Evolutionary conservation across 2,888 invertebrate genomes (phyloP).

Genomic region (Conistra vaccinii): DNA sequence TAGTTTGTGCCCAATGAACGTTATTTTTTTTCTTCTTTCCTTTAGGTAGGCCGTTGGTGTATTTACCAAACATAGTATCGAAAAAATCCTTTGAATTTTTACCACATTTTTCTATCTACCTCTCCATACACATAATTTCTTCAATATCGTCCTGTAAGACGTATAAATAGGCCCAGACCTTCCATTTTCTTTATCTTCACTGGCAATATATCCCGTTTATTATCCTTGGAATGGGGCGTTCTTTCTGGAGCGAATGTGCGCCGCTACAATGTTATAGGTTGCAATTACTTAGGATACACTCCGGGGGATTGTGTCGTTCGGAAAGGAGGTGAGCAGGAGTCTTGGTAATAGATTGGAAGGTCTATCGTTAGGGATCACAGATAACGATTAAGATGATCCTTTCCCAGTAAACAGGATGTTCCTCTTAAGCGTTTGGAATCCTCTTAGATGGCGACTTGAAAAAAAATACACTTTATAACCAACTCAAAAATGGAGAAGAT

Average conservation of each 20-base stretch:
- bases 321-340: conserved; percentile 3
- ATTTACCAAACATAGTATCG: too few species aligned
- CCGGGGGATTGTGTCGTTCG: conserved; percentile 47
- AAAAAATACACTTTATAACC: not conserved
- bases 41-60: not conserved
- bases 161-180: conserved; percentile 28
- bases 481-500: not conserved
- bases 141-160: conserved; percentile 15
- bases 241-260: conserved; percentile 57
- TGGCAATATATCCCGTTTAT: conserved; percentile 54
- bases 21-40: too few species aligned
- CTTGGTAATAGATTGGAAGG: not conserved
- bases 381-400: not conserved
- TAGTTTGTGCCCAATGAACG: too few species aligned
- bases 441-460: not conserved
- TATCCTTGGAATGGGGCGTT: conserved; percentile 57
- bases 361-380: conserved; percentile 7
- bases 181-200: conserved; percentile 56
- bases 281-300: conserved; percentile 61
- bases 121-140: conserved; percentile 10
- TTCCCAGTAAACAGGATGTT: not conserved
- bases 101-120: not conserved
- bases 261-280: conserved; percentile 56
- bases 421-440: not conserved
- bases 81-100: conserved; percentile 3